A percentile compares a stretch with the other conserved stretches of the same genome.
phyloP scores from a whole-genome alignment of 2,888 invertebrate genomes.

The Drosophila falleni region DNA sequence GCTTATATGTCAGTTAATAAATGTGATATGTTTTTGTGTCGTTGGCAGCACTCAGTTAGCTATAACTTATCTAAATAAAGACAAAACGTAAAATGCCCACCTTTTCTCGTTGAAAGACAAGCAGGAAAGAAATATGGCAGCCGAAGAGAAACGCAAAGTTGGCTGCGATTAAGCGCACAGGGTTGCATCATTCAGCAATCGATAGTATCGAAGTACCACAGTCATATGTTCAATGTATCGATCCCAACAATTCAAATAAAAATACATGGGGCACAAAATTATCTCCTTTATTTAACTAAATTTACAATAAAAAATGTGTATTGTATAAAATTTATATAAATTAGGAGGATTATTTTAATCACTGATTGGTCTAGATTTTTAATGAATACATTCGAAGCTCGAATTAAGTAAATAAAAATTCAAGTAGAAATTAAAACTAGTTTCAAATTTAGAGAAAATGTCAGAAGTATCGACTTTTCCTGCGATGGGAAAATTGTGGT shows the following conservation, averaged over 20 bases:
- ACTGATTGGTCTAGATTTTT: too few species aligned
- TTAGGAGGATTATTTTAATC: too few species aligned
- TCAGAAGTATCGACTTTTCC: neutral
- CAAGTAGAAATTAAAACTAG: too few species aligned
- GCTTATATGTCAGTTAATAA: slow-evolving; percentile 9
- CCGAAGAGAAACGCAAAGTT: slow-evolving; percentile 66
- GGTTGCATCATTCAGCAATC: slow-evolving; percentile 38
- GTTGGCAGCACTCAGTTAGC: slow-evolving; percentile 38
- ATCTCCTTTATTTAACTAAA: too few species aligned
- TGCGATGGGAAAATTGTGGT: neutral
- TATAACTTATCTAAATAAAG: slow-evolving; percentile 72
- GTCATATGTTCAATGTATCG: slow-evolving; percentile 17
- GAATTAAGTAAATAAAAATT: too few species aligned
- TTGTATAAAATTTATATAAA: too few species aligned
- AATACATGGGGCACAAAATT: too few species aligned
- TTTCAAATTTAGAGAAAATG: too few species aligned
- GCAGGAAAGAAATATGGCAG: slow-evolving; percentile 84
- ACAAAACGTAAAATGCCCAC: slow-evolving; percentile 82
- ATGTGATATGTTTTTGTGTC: slow-evolving; percentile 7
- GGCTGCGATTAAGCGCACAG: slow-evolving; percentile 62
- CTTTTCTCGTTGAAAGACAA: slow-evolving; percentile 85
- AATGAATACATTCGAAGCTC: too few species aligned
- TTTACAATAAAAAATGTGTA: too few species aligned
- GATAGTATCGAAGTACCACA: slow-evolving; percentile 7
- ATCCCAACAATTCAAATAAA: slow-evolving; percentile 21